Evolutionary conservation across 2,113 vertebrate species (phyloP), one percentile per base, ranked within the genome.

Genomic region (Stomatorhinus ivindoensis): DNA sequence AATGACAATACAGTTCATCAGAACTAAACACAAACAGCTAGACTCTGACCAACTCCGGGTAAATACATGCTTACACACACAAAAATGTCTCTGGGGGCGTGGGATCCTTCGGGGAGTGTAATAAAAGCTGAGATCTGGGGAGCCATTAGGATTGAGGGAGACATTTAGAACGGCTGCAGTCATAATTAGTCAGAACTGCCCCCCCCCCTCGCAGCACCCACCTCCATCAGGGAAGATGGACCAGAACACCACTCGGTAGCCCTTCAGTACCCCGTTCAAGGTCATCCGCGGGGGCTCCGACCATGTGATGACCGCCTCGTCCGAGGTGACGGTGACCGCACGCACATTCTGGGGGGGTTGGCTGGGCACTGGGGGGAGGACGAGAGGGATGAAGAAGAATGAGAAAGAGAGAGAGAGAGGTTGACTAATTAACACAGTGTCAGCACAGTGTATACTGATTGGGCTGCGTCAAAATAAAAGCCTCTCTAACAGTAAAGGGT

Each of bases 221-320:
- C 98, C 98, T 93, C 98, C 98, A 1, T 99, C 98, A 87, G 97
- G 95, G 92, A 98, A 99, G 92, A 99, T 97, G 73, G 98, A 99
- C 98, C 98, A 99, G 96, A 98, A 99, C 94, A 99, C 98, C 93
- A 99, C 97, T 0, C 98, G 95, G 93, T 99, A 99, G 3, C 98
- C 98, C 95, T 98, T 99, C 92, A 99, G 96, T 92, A 99, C 97
- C 3, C 98, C 98, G 1, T 99, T 99, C 93, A 99, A 97, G 21
- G 98, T 99, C 94, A 98, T 97, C 91, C 98, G 96, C 0, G 98
- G 98, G 51, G 98, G 98, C 93, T 99, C 98, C 0, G 97, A 97
- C 98, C 98, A 99, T 0, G 98, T 98, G 94, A 99, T 98, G 90
- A 99, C 97, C 0, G 98, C 98, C 94, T 99, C 98, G 0, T 99